Percentiles rank a stretch among this genome's conserved stretches.
phyloP scores from a whole-genome alignment of 2,113 vertebrate genomes.

The Hippocampus abdominalis region DNA sequence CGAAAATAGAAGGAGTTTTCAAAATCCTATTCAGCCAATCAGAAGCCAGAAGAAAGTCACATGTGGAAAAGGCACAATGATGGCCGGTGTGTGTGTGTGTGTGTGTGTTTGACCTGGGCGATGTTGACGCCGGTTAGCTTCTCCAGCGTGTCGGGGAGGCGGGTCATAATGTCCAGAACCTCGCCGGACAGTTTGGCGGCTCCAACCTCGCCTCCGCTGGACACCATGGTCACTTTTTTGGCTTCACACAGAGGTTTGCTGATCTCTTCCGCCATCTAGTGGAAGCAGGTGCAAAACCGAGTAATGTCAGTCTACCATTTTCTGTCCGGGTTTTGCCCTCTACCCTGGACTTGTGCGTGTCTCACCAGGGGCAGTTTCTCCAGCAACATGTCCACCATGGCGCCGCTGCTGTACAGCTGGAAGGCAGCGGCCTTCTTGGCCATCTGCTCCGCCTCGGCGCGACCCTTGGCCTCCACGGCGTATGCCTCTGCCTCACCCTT shows the following conservation, averaged over 20 bases:
- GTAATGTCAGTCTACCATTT: no score
- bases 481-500: slow-evolving; percentile 85
- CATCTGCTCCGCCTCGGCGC: slow-evolving; percentile 88
- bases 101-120: slow-evolving; percentile 67
- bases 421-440: slow-evolving; percentile 87
- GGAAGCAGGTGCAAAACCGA: background rate
- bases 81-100: no score
- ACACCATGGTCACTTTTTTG: slow-evolving; percentile 86
- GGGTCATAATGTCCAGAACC: slow-evolving; percentile 84
- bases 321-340: no score
- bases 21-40: no score
- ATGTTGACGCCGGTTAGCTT: slow-evolving; percentile 85
- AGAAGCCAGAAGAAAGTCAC: no score
- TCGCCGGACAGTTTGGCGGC: slow-evolving; percentile 84
- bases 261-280: slow-evolving; percentile 85
- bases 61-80: no score
- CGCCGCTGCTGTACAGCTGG: slow-evolving; percentile 84
- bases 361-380: slow-evolving; percentile 86
- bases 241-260: slow-evolving; percentile 76
- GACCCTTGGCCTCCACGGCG: slow-evolving; percentile 81
- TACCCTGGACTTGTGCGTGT: no score
- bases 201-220: slow-evolving; percentile 82
- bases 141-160: slow-evolving; percentile 77
- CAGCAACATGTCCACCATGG: slow-evolving; percentile 90
- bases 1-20: no score